A percentile compares a stretch with the other conserved stretches of the same genome.
Evolutionary conservation across 2,113 vertebrate species (phyloP).

Genomic region (Rattus norvegicus): DNA sequence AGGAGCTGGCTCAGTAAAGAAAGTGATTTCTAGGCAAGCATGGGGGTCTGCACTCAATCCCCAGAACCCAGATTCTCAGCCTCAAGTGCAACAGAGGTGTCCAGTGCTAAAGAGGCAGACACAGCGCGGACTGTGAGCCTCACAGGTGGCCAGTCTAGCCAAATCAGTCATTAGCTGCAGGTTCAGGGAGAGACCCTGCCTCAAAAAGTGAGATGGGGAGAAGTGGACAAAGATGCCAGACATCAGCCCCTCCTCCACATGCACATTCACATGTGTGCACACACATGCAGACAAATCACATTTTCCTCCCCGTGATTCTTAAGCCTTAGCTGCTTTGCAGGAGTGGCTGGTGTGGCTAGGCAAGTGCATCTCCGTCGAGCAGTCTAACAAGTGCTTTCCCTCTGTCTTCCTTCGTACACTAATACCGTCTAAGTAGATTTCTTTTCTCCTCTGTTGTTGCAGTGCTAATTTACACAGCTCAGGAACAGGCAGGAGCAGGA

Average conservation of each 20-base stretch:
- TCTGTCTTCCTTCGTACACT: conserved; percentile 76
- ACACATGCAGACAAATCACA: too few relatives aligned
- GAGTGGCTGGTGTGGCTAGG: conserved; percentile 89
- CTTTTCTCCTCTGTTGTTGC: conserved; percentile 86
- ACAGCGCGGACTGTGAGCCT: neutral
- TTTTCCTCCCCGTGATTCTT: neutral
- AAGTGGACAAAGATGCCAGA: neutral
- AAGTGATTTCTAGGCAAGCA: neutral
- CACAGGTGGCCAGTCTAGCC: neutral
- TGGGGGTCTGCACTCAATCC: neutral
- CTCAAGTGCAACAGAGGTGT: neutral
- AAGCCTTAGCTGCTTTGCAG: neutral
- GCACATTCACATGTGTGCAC: neutral
- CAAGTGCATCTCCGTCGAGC: conserved; percentile 85
- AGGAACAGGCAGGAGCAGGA: conserved; percentile 87
- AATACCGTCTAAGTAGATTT: conserved; percentile 72
- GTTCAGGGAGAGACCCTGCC: neutral
- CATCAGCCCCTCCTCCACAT: neutral
- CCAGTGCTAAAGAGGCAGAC: neutral
- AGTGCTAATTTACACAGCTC: conserved; percentile 81
- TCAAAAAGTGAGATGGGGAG: neutral
- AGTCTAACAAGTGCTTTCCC: conserved; percentile 72
- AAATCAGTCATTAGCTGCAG: too few relatives aligned
- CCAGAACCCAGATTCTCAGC: neutral
- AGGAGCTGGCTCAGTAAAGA: neutral